phyloP scores from a whole-genome alignment of 1,140 invertebrate species.

The Whitmania pigra region DNA sequence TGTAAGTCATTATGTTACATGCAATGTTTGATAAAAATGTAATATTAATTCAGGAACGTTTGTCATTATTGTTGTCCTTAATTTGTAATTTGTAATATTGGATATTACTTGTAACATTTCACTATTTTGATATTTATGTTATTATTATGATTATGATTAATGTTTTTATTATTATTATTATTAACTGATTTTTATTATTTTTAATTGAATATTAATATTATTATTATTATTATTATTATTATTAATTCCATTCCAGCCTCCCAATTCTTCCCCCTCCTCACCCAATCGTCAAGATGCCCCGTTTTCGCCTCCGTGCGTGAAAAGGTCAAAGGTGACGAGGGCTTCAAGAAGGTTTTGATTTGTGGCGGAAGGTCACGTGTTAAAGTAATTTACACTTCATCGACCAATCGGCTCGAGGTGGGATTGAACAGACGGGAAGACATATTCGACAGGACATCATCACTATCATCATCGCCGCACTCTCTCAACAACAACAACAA shows the following conservation, averaged over 20 bases:
- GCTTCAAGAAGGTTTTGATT: constrained; percentile 4
- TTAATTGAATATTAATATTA: too few relatives aligned
- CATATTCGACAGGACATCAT: background rate
- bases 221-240: too few relatives aligned
- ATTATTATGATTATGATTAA: too few relatives aligned
- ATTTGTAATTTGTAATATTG: too few relatives aligned
- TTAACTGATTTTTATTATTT: too few relatives aligned
- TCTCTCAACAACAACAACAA: background rate
- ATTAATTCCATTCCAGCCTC: background rate
- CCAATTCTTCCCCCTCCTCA: background rate
- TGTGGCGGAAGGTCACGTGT: constrained; percentile 18
- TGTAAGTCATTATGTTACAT: too few relatives aligned
- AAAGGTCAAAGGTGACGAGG: constrained; percentile 3
- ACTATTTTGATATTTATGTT: too few relatives aligned
- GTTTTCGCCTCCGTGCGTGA: constrained; percentile 4
- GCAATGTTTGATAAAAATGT: too few relatives aligned
- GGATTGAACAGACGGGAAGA: constrained; percentile 5
- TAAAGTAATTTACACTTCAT: constrained; percentile 20
- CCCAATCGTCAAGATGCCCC: background rate
- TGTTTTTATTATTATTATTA: too few relatives aligned
- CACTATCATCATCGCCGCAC: background rate
- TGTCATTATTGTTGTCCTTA: too few relatives aligned
- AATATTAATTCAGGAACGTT: too few relatives aligned
- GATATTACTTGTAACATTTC: too few relatives aligned
- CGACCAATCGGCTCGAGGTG: constrained; percentile 19